Percentiles rank a stretch among this genome's conserved stretches.
These are phyloP conservation scores for Characodon lateralis DNA, from an alignment of 2,797 vertebrate genomes.

Conservation along the genomic window DNA sequence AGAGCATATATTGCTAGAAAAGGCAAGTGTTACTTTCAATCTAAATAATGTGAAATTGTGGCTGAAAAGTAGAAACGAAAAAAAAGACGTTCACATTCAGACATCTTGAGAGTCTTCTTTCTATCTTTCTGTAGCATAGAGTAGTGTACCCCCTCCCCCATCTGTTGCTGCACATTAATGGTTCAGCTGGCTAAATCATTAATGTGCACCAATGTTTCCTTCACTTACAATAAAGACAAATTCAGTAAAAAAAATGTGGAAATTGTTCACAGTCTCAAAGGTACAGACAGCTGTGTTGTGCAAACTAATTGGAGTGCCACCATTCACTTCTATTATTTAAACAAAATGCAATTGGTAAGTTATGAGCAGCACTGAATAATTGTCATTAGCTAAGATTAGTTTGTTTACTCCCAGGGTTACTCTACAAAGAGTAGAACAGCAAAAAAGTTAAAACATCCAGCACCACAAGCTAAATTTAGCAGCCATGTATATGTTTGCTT, in stretches of 20 bases:
- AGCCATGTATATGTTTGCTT: no score
- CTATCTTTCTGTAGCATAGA: no score
- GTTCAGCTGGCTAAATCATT: not conserved
- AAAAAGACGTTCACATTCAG: not conserved
- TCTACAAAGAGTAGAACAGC: not conserved
- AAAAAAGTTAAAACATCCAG: no score
- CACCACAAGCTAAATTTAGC: no score
- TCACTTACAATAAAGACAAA: not conserved
- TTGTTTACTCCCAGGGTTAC: not conserved
- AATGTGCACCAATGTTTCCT: not conserved
- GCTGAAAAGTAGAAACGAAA: not conserved
- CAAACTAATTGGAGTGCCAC: not conserved
- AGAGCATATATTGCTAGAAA: no score
- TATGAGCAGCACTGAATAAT: not conserved
- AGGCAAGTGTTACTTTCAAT: no score
- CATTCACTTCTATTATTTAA: not conserved
- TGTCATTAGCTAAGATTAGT: not conserved
- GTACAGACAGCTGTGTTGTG: not conserved
- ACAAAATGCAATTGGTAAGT: no score
- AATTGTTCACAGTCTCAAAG: not conserved
- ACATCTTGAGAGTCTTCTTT: no score
- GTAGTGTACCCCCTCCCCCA: no score
- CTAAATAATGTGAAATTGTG: no score
- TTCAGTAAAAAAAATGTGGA: not conserved
- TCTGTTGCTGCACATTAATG: not conserved